Evolutionary conservation across 2,113 vertebrate genomes (phyloP).

Genomic region (Platichthys flesus): DNA sequence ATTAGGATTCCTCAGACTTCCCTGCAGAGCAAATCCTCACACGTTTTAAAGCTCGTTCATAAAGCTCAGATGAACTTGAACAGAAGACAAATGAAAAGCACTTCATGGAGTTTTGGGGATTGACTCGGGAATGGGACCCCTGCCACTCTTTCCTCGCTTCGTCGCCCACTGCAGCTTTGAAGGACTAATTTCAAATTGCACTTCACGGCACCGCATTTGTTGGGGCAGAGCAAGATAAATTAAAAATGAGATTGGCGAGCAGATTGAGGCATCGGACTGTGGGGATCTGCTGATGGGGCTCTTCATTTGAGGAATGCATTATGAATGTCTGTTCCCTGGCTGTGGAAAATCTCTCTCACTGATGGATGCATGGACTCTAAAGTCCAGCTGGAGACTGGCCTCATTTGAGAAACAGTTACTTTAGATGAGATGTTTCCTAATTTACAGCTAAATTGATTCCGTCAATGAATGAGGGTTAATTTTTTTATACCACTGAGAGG

Average conservation of each 20-base stretch:
- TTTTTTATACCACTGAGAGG: neutral
- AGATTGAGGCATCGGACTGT: slow-evolving; percentile 57
- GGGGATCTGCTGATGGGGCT: slow-evolving; percentile 55
- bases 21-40: slow-evolving; percentile 4
- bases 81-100: slow-evolving; percentile 57
- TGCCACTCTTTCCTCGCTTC: slow-evolving; percentile 45
- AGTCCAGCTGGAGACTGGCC: slow-evolving; percentile 31
- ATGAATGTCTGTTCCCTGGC: slow-evolving; percentile 46
- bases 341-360: slow-evolving; percentile 34
- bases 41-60: slow-evolving; percentile 27
- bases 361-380: slow-evolving; percentile 6
- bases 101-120: slow-evolving; percentile 42
- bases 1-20: slow-evolving; percentile 27
- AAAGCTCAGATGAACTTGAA: slow-evolving; percentile 30
- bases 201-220: slow-evolving; percentile 30
- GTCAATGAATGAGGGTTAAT: slow-evolving; percentile 4
- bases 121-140: slow-evolving; percentile 41
- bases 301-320: slow-evolving; percentile 59
- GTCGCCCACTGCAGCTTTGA: slow-evolving; percentile 20
- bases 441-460: slow-evolving; percentile 30
- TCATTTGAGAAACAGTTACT: slow-evolving; percentile 38
- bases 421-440: slow-evolving; percentile 31
- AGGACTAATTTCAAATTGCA: slow-evolving; percentile 56
- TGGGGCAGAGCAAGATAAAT: slow-evolving; percentile 59
- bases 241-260: slow-evolving; percentile 56